Base-by-base conservation (phyloP, 1,140 invertebrate species). In the Drosophila ercepeae region DNA sequence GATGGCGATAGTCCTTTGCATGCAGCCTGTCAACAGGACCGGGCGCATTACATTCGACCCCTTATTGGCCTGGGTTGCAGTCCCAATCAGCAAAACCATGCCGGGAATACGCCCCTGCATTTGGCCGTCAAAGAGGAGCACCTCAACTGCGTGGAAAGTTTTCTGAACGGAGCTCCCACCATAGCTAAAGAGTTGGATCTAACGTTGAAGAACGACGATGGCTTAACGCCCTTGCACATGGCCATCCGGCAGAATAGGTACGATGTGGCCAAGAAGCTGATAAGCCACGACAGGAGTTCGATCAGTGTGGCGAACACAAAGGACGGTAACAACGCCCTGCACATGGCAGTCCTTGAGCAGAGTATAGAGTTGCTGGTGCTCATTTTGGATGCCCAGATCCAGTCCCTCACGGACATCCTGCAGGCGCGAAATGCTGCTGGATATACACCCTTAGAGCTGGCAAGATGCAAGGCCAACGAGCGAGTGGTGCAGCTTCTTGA, bases 321-420 rank as follows among this genome's bases (percentile, higher is more conserved):
- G 13, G 93, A 92, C 54, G 94, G 94, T n/a, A 92, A 92, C 41
- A 94, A 93, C 45, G 92, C 92, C 0, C 83, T 94, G 3, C 93
- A 94, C 64, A 92, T 94, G 68, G 94, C 94, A 1, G 92, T 94
- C 1, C 50, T 89, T 9, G 86, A 91, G 34, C 70, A 90, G 25
- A 89, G 83, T 42, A 72, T 86, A 0, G 90, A 93, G 4, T 90
- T 94, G 6, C 89, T 94, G n/a, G 77, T 92, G 27, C 93, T 91
- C 54, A 90, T 94, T 36, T 63, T 94, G 16, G 86, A 91, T 63
- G 76, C 90, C 14, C 65, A 82, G 6, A 71, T 77, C 41, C 18
- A 72, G 6, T 53, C 60, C 16, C 49, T 77, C 6, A 59, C 58
- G 0, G 72, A 89, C 27, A 77, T 86, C 18, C 45, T 91, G 11